These are phyloP conservation scores for Glareola pratincola DNA, from an alignment of 2,113 vertebrate species.

Conservation along the genomic window DNA sequence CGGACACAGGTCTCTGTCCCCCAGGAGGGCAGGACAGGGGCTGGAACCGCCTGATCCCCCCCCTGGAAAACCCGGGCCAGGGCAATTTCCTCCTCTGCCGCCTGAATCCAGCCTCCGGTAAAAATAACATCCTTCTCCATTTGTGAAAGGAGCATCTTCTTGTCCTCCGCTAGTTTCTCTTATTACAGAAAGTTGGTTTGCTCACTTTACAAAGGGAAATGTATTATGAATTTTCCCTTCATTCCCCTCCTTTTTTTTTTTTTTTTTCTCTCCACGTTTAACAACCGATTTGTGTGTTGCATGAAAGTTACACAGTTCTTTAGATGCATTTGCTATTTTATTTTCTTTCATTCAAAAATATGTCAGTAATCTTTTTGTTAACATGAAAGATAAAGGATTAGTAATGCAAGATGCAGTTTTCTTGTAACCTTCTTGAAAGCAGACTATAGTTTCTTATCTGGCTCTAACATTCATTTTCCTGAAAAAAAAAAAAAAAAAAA, in stretches of 20 bases:
- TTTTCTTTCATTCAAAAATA: slow-evolving; percentile 84
- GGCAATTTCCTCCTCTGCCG: not conserved
- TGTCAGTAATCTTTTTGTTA: slow-evolving; percentile 87
- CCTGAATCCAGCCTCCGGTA: not conserved
- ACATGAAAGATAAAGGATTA: slow-evolving; percentile 86
- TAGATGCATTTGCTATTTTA: slow-evolving; percentile 80
- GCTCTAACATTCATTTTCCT: slow-evolving; percentile 82
- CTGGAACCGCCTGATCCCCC: not conserved
- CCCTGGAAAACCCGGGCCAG: not conserved
- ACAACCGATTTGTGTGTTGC: slow-evolving; percentile 78
- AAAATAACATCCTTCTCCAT: not conserved
- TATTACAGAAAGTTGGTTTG: slow-evolving; percentile 66
- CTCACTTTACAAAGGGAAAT: slow-evolving; percentile 72
- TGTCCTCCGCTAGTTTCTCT: slow-evolving; percentile 8
- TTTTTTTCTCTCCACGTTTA: slow-evolving; percentile 66
- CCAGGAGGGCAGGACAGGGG: accelerated
- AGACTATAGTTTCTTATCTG: slow-evolving; percentile 85
- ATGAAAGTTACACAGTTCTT: slow-evolving; percentile 80
- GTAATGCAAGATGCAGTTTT: slow-evolving; percentile 86
- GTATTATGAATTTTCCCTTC: slow-evolving; percentile 75
- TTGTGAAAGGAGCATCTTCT: slow-evolving; percentile 14
- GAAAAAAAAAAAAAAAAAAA: slow-evolving; percentile 60
- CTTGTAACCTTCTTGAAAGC: slow-evolving; percentile 85
- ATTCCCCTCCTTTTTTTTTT: slow-evolving; percentile 51
- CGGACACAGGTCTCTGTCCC: accelerated